Evolutionary conservation across 2,888 invertebrate genomes (phyloP), one percentile per base, ranked within the genome.

Genomic region (Hemistola chrysoprasaria): DNA sequence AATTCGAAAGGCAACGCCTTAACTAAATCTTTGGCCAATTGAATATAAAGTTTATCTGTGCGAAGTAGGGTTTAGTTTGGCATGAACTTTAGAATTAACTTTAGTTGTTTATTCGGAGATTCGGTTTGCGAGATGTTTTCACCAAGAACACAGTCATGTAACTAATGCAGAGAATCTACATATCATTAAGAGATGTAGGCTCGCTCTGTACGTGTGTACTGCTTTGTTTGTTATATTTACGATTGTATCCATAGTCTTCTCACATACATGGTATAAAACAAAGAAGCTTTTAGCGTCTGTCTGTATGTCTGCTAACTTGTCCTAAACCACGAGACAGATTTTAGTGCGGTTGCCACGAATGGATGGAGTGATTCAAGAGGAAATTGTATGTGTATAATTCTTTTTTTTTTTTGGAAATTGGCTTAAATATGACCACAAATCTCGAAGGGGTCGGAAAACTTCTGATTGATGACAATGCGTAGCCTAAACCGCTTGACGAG

Each of bases 141-240:
- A 81, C 86, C 59, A 79, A 68, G 85, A 86, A 87, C 86, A 86
- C 77, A 84, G 84, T 71, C 88, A 84, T 88, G 88, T 88, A 84
- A 82, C 85, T 88, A 88, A 88, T 86, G 85, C 80, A 73, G 74
- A 56, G 88, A 85, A 88, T 88, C 86, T 87, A 87, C 87, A 88
- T 88, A 88, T 88, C 88, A 88, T 88, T 88, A 86, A 86, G 83
- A 85, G 85, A 87, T 86, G 87, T 88, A 74, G 82, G 69, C 70
- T 74, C 38, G 78, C 76, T 73, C 26, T 81, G 69, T 83, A 84
- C 84, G 86, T 84, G 82, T 86, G 86, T 87, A 84, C 69, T 79
- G 83, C 83, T 88, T 88, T 86, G 86, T 87, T 78, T 69, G 62
- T 65, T 83, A 80, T 83, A 86, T 86, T 86, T 84, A 87, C 78